Conservation (phyloP, 2,797 vertebrate genomes). For the Presbytis comata region DNA sequence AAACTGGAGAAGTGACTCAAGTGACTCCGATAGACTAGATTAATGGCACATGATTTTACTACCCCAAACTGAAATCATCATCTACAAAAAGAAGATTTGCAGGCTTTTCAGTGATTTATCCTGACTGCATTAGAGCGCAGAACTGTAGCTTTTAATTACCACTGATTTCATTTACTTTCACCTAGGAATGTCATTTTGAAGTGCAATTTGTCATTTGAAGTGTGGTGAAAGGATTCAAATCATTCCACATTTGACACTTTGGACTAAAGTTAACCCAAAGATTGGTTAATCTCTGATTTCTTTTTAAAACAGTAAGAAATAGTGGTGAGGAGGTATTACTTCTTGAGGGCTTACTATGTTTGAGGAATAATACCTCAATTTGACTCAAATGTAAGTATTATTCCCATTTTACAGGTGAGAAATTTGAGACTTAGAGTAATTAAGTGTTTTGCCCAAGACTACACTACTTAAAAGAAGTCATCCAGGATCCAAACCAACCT, state of each 20-base stretch:
- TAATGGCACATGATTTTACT: slow-evolving; percentile 61
- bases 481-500: background rate
- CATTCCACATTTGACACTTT: background rate
- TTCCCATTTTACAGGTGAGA: background rate
- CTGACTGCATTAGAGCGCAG: background rate
- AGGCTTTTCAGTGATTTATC: slow-evolving; percentile 9
- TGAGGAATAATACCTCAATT: background rate
- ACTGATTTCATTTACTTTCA: slow-evolving; percentile 14
- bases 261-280: slow-evolving; percentile 33
- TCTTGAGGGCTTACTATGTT: slow-evolving; percentile 8
- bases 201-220: background rate
- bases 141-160: slow-evolving; percentile 47
- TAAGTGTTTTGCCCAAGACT: background rate
- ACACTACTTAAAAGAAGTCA: background rate
- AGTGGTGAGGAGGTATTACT: background rate
- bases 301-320: background rate
- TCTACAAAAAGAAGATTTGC: slow-evolving; percentile 5
- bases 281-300: background rate
- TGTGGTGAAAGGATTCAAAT: slow-evolving; percentile 26
- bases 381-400: background rate
- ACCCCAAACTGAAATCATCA: slow-evolving; percentile 8
- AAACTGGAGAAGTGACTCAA: slow-evolving; percentile 27
- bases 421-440: background rate
- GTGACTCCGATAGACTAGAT: slow-evolving; percentile 38
- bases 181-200: slow-evolving; percentile 26